Conservation (phyloP, 2,113 vertebrate species). For the Anarrhichthys ocellatus region DNA sequence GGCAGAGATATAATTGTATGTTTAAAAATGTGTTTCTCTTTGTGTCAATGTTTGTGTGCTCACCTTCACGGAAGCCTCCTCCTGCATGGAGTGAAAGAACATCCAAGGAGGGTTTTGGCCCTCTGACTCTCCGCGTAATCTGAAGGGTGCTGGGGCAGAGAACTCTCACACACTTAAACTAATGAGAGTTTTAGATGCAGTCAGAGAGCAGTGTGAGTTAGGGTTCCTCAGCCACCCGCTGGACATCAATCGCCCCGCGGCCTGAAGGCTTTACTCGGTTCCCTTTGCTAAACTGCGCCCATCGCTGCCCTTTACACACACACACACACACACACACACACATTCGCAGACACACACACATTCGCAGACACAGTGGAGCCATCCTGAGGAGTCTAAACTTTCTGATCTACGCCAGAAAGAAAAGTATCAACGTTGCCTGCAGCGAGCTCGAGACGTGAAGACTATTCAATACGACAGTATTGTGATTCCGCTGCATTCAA, state of each 20-base stretch:
- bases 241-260: conserved; percentile 62
- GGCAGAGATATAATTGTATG: conserved; percentile 6
- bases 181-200: conserved; percentile 76
- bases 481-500: not conserved
- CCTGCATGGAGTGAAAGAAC: conserved; percentile 26
- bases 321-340: not conserved
- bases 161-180: conserved; percentile 72
- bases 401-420: not conserved
- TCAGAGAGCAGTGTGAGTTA: conserved; percentile 64
- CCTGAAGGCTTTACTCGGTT: conserved; percentile 60
- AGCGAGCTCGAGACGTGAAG: not conserved
- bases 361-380: not conserved
- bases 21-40: conserved; percentile 23
- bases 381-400: conserved; percentile 16
- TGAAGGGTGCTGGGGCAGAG: conserved; percentile 41
- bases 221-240: conserved; percentile 52
- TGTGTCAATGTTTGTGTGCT: conserved; percentile 16
- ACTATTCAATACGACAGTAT: not conserved
- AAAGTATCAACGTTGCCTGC: not conserved
- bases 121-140: conserved; percentile 40
- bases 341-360: not conserved
- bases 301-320: conserved; percentile 33
- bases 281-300: conserved; percentile 50
- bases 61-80: conserved; percentile 29
- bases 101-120: conserved; percentile 52